Evolutionary conservation across 2,113 vertebrate species (phyloP).

Genomic region (Alosa alosa): DNA sequence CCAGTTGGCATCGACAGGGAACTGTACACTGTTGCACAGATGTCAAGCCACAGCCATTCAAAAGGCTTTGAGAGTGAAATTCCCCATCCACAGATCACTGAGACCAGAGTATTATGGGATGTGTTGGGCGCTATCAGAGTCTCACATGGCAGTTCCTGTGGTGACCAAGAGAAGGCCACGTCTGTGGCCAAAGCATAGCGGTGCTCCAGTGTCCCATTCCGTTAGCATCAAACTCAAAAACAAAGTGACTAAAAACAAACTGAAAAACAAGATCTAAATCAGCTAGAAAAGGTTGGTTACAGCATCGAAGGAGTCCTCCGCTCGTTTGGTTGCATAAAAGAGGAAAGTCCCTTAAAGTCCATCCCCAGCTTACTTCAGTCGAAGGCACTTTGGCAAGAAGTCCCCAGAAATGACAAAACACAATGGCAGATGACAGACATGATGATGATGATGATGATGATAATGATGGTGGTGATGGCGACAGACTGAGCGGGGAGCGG

Average conservation of each 20-base stretch:
- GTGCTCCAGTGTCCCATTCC: background rate
- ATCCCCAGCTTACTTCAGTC: background rate
- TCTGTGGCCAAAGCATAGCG: background rate
- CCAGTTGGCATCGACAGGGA: conserved; percentile 42
- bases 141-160: background rate
- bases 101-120: background rate
- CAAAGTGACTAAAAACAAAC: background rate
- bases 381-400: background rate
- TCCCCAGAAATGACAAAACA: background rate
- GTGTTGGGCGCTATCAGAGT: background rate
- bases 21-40: conserved; percentile 41
- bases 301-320: background rate
- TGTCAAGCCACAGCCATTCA: background rate
- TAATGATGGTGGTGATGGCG: background rate
- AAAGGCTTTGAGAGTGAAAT: background rate
- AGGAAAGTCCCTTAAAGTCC: background rate
- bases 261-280: background rate
- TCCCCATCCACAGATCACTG: background rate
- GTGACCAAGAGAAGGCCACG: background rate
- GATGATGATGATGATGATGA: background rate
- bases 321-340: background rate
- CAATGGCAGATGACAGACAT: background rate
- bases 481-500: background rate
- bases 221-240: background rate
- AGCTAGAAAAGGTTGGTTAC: background rate